These are phyloP conservation scores for Drosophila sp. DNA, from an alignment of 1,140 invertebrate genomes.

Conservation along the genomic window DNA sequence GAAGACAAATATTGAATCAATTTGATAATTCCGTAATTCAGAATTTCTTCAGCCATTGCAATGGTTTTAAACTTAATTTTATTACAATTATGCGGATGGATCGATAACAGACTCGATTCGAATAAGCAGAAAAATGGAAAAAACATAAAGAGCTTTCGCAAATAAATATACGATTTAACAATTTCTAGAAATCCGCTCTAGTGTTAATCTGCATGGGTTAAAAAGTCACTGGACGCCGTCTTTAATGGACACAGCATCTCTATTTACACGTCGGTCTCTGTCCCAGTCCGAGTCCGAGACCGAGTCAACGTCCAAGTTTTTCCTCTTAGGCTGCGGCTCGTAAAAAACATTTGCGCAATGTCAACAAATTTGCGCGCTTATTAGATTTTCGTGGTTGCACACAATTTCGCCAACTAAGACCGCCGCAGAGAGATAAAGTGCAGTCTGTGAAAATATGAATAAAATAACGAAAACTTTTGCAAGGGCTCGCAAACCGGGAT, in stretches of 20 bases:
- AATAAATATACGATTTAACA: too few relatives aligned
- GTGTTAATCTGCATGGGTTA: background rate
- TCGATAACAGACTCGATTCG: too few relatives aligned
- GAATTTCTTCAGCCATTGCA: too few relatives aligned
- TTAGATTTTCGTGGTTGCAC: constrained; percentile 81
- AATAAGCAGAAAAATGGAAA: too few relatives aligned
- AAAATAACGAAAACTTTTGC: constrained; percentile 71
- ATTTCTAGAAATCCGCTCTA: too few relatives aligned
- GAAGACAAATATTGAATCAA: too few relatives aligned
- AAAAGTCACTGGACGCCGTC: constrained; percentile 21
- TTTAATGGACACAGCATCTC: constrained; percentile 26
- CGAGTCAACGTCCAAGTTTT: constrained; percentile 33
- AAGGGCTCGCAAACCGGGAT: constrained; percentile 31
- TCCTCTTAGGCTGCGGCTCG: constrained; percentile 49
- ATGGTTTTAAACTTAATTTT: too few relatives aligned
- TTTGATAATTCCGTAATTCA: too few relatives aligned
- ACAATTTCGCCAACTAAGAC: constrained; percentile 81
- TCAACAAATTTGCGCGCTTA: constrained; percentile 81
- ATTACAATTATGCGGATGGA: too few relatives aligned
- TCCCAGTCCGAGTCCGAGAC: background rate
- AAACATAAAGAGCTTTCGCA: too few relatives aligned
- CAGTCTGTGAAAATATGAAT: constrained; percentile 76
- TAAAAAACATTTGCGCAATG: constrained; percentile 82
- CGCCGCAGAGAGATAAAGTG: constrained; percentile 76
- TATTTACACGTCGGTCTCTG: constrained; percentile 1